These are phyloP conservation scores for Cheilosia scutellata DNA, from an alignment of 2,888 invertebrate genomes.

Conservation along the genomic window DNA sequence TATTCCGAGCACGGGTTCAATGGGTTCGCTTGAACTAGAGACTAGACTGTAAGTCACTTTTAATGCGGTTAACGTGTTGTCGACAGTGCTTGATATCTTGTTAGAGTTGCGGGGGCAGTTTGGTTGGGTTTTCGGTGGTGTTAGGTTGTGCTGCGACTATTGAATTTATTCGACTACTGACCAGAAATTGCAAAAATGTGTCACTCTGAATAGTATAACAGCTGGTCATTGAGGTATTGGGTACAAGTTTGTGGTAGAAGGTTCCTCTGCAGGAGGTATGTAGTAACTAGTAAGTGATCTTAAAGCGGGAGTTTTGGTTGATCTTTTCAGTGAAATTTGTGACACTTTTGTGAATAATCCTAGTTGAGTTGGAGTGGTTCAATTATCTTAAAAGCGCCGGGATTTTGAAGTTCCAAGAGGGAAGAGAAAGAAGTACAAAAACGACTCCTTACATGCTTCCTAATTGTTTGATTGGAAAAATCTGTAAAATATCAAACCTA, in stretches of 20 bases:
- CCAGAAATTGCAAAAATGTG: background rate
- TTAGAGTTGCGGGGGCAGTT: constrained; percentile 19
- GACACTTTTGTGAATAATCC: no score
- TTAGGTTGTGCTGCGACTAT: constrained; percentile 1
- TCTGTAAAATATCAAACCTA: no score
- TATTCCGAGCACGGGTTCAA: constrained; percentile 66
- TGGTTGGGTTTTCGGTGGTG: constrained; percentile 10
- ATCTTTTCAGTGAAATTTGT: background rate
- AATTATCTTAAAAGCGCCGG: no score
- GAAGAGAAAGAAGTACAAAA: no score
- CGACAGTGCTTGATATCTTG: constrained; percentile 35
- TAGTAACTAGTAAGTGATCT: background rate
- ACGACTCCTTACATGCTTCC: no score
- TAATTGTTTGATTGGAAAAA: no score
- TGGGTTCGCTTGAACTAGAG: constrained; percentile 70
- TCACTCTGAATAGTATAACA: background rate
- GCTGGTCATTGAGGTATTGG: constrained; percentile 4
- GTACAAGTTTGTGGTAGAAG: background rate
- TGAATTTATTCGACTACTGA: background rate
- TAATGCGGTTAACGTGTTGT: constrained; percentile 24
- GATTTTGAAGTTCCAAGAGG: no score
- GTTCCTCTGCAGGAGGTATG: background rate
- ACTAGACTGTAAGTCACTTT: constrained; percentile 26
- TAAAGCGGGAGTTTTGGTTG: background rate
- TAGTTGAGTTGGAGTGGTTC: no score